Evolutionary conservation across 2,113 vertebrate species (phyloP).

Genomic region (Takifugu flavidus): DNA sequence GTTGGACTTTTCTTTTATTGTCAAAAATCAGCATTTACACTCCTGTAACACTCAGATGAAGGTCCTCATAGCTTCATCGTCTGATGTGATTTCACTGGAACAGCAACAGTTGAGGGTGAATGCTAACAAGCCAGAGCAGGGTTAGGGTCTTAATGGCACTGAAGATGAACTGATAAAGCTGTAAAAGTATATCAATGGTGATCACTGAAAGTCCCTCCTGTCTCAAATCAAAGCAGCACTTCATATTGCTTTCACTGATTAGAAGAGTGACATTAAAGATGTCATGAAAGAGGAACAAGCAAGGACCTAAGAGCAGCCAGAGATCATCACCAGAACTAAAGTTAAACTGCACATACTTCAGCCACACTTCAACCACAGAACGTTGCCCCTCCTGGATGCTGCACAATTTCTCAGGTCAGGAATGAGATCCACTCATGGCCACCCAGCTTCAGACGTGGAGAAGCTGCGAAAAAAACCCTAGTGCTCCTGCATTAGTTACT

Average conservation of each 20-base stretch:
- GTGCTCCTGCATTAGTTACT: constrained; percentile 27
- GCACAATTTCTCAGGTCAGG: constrained; percentile 28
- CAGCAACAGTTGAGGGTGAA: constrained; percentile 27
- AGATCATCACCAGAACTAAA: too few species aligned
- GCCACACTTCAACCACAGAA: too few species aligned
- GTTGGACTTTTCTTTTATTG: too few species aligned
- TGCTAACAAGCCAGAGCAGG: constrained; percentile 54
- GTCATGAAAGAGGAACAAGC: too few species aligned
- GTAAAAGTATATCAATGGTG: too few species aligned
- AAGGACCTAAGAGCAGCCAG: too few species aligned
- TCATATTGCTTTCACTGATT: too few species aligned
- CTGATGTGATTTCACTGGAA: constrained; percentile 22
- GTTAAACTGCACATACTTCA: too few species aligned
- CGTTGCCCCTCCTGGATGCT: neutral
- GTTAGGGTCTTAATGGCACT: neutral
- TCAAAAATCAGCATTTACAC: neutral
- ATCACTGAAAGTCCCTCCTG: too few species aligned
- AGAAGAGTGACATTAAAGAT: too few species aligned
- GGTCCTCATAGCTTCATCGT: constrained; percentile 25
- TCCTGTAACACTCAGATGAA: constrained; percentile 14
- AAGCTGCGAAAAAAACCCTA: constrained; percentile 22
- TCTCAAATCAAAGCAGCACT: too few species aligned
- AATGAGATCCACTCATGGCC: neutral
- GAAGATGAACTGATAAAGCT: too few species aligned
- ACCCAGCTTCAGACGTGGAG: neutral